Evolutionary conservation across 2,888 invertebrate genomes (phyloP), one percentile per base, ranked within the genome.

Genomic region (Gymnoscelis rufifasciata): DNA sequence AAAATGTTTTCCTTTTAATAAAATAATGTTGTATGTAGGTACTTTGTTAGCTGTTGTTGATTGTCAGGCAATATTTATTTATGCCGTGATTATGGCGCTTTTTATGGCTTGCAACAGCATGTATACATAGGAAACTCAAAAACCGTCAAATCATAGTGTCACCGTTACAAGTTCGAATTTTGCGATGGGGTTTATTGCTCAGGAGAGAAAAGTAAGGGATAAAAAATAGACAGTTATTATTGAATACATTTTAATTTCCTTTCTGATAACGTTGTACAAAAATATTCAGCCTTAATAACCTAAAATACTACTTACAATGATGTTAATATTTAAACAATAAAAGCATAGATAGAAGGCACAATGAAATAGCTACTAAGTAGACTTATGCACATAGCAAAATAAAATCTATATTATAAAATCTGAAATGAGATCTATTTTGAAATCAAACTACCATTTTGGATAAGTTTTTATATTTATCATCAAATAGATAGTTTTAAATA

Each of bases 401-500:
- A 37, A 15, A 26, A 37, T 37, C 23, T 37, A 37, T n/a, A 13
- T 26, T 19, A 26, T 37, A 52, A 61, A 69, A 73, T 76, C 78
- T 79, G 77, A 63, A 65, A 67, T 81, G 81, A 81, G 81, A 81
- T 81, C 81, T 78, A 73, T 80, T 56, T 51, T 51, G 3, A 33
- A 51, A 54, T 46, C 36, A 43, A 40, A 37, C 36, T 37, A 33
- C 48, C 49, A 73, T 64, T 54, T 51, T 51, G 47, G 56, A 49
- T 47, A 15, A 36, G 38, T 38, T 40, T 10, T 6, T 8, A 11
- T 7, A 35, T 19, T 23, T 35, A 33, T 15, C 10, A 11, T 35
- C 15, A 11, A 19, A 19, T 35, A 11, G 15, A 45, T 45, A 38
- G 8, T 28, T 47, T 42, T 47, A 43, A 52, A 48, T 46, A 52